Evolutionary conservation across 92 coral and sea anemone species (phyloP).

Genomic region (Umimayanthus chanpuru): DNA sequence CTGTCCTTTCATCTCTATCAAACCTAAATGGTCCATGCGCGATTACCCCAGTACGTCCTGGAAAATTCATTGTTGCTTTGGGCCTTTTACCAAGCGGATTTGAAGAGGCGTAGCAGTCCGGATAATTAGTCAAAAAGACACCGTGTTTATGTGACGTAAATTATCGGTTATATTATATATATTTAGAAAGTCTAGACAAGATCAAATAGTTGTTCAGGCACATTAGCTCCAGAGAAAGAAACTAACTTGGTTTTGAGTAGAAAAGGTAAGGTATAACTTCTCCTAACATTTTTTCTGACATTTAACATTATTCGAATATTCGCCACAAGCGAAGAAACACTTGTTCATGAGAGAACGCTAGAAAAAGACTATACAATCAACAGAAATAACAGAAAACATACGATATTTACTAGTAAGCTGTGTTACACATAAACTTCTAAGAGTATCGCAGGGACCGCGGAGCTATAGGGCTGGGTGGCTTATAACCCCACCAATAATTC

Average conservation of each 20-base stretch:
- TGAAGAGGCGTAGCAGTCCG: constrained; percentile 35
- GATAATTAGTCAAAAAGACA: background rate
- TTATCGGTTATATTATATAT: background rate
- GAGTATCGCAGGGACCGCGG: too few species aligned
- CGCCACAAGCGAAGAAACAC: too few species aligned
- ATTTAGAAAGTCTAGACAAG: background rate
- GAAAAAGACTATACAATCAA: too few species aligned
- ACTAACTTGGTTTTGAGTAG: background rate
- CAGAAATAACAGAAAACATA: too few species aligned
- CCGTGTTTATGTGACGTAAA: background rate
- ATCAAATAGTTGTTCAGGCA: background rate
- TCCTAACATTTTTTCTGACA: too few species aligned
- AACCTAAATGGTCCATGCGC: background rate
- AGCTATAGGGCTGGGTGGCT: too few species aligned
- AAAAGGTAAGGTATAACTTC: background rate
- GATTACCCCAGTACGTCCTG: background rate
- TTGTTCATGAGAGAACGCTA: too few species aligned
- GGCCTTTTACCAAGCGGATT: background rate
- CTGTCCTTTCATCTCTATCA: background rate
- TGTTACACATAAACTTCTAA: too few species aligned
- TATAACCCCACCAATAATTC: too few species aligned
- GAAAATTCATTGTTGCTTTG: background rate
- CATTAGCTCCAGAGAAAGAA: background rate
- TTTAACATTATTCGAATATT: too few species aligned
- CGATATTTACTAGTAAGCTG: too few species aligned